Conservation (phyloP, 2,888 invertebrate species). For the Diaperis boleti region DNA sequence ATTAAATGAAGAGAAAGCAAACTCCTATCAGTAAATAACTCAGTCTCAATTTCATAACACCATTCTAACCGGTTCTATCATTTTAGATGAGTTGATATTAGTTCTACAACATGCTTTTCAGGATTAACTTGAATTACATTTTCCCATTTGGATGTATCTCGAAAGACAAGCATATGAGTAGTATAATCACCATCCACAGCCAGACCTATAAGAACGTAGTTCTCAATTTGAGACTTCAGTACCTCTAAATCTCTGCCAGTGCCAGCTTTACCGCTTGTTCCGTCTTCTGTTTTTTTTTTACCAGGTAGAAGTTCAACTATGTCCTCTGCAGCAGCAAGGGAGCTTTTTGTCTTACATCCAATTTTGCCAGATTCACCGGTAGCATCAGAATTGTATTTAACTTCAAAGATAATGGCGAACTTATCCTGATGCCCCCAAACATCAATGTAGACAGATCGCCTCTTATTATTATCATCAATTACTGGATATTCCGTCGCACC, state of each 20-base stretch:
- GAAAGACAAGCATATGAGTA: constrained; percentile 36
- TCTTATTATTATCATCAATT: constrained; percentile 3
- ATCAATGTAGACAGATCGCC: constrained; percentile 14
- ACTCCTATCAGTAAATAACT: constrained; percentile 22
- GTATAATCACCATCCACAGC: constrained; percentile 40
- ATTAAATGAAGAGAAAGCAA: constrained; percentile 25
- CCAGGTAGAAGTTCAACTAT: constrained; percentile 30
- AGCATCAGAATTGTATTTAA: constrained; percentile 23
- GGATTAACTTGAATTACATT: constrained; percentile 26
- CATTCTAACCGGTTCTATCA: constrained; percentile 18
- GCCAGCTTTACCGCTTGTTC: constrained; percentile 36
- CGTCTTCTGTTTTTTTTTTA: constrained; percentile 30
- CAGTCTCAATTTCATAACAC: constrained; percentile 23
- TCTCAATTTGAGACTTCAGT: constrained; percentile 30
- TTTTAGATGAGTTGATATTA: constrained; percentile 26
- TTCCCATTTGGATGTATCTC: constrained; percentile 16
- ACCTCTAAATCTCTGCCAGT: constrained; percentile 36
- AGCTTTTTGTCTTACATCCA: constrained; percentile 35
- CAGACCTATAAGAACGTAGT: constrained; percentile 35
- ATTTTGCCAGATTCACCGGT: constrained; percentile 38
- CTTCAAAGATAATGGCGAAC: constrained; percentile 18
- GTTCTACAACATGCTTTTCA: constrained; percentile 21
- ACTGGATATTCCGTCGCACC: constrained; percentile 19
- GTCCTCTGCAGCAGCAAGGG: constrained; percentile 36
- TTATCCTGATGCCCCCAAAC: constrained; percentile 14